phyloP scores from a whole-genome alignment of 2,113 vertebrate genomes.

The Sturnus vulgaris region DNA sequence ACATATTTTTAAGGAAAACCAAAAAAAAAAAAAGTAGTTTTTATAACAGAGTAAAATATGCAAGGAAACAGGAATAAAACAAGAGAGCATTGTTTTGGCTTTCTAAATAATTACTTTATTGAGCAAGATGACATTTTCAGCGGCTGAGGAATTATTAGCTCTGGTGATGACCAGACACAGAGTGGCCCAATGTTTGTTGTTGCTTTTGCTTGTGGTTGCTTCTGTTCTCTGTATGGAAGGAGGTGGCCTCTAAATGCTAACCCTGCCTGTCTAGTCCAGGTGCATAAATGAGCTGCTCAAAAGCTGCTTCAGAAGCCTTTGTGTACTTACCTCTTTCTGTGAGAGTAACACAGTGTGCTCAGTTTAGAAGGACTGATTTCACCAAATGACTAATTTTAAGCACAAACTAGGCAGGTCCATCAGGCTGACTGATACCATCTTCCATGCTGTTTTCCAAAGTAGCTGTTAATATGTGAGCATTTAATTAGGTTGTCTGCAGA shows the following conservation, averaged over 20 bases:
- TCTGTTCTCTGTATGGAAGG: background rate
- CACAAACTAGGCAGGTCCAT: background rate
- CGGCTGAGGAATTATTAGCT: background rate
- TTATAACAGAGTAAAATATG: fast-evolving
- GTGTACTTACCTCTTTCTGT: background rate
- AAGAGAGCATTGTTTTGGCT: background rate
- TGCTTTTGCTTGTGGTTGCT: background rate
- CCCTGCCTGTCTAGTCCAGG: background rate
- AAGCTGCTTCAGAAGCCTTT: background rate
- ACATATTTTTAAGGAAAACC: background rate
- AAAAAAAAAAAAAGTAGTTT: background rate
- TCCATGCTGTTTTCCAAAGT: background rate
- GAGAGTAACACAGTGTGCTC: background rate
- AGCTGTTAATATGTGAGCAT: background rate
- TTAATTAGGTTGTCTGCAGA: background rate
- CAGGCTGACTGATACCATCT: background rate
- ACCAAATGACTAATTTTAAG: background rate
- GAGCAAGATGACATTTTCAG: background rate
- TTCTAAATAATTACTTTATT: background rate
- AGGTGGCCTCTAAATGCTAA: background rate
- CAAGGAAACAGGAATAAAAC: background rate
- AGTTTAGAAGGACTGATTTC: background rate
- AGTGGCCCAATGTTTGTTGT: background rate
- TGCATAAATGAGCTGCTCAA: background rate
- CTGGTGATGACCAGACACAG: background rate